Evolutionary conservation across 2,113 vertebrate species (phyloP).

Genomic region (Ictalurus furcatus): DNA sequence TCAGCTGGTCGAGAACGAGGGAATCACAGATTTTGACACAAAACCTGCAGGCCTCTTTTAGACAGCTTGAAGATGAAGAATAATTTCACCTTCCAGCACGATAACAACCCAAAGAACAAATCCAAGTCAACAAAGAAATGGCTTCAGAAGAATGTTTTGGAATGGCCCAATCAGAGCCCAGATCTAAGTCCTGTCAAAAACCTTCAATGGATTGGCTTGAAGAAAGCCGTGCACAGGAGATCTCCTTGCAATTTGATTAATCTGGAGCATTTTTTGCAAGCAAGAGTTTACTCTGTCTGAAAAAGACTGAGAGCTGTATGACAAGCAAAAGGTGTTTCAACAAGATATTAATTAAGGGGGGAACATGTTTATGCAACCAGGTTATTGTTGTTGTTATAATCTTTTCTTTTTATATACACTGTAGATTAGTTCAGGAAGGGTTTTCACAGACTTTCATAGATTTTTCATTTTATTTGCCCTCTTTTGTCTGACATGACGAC

Average conservation of each 20-base stretch:
- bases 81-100: background rate
- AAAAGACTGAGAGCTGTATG: background rate
- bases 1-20: background rate
- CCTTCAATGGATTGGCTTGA: background rate
- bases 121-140: background rate
- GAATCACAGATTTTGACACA: background rate
- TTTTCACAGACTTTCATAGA: background rate
- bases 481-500: background rate
- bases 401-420: background rate
- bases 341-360: background rate
- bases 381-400: background rate
- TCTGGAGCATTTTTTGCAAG: background rate
- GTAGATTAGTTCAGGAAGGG: background rate
- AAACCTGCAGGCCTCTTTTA: background rate
- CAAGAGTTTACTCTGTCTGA: background rate
- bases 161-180: background rate
- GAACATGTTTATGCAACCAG: no score
- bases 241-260: background rate
- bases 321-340: background rate
- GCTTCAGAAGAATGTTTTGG: background rate
- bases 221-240: background rate
- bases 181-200: background rate
- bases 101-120: background rate
- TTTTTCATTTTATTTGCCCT: no score
- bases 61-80: background rate